phyloP scores from a whole-genome alignment of 2,888 invertebrate species.

The Anorthoa munda region DNA sequence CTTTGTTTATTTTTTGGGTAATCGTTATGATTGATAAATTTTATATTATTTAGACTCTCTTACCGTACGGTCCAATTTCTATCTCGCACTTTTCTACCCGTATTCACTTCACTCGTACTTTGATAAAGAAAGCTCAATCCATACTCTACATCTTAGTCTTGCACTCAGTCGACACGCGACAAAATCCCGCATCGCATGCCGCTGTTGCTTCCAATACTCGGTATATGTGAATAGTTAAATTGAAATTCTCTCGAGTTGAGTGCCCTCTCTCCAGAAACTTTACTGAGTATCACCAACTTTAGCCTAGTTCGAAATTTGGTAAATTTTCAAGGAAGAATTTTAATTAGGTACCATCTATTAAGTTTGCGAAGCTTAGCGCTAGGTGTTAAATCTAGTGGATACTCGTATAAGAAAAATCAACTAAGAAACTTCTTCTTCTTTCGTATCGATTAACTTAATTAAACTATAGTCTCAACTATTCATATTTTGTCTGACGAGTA shows the following conservation, averaged over 20 bases:
- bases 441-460: too few species aligned
- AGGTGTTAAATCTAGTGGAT: neutral
- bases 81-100: neutral
- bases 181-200: constrained; percentile 21
- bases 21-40: neutral
- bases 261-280: constrained; percentile 36
- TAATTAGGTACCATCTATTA: constrained; percentile 27
- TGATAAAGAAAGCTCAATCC: neutral
- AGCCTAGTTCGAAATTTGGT: constrained; percentile 3
- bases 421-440: too few species aligned
- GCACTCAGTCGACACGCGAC: neutral
- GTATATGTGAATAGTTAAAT: constrained; percentile 63
- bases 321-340: constrained; percentile 44
- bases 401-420: too few species aligned
- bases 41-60: too few species aligned
- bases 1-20: neutral
- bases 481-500: too few species aligned
- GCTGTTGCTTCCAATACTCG: constrained; percentile 24
- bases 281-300: constrained; percentile 23
- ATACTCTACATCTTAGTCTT: neutral
- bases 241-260: constrained; percentile 65
- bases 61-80: neutral
- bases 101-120: neutral
- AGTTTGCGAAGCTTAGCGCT: neutral
- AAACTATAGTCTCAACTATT: too few species aligned